Conservation (phyloP, 2,113 vertebrate genomes). For the Gorsachius goisagi region DNA sequence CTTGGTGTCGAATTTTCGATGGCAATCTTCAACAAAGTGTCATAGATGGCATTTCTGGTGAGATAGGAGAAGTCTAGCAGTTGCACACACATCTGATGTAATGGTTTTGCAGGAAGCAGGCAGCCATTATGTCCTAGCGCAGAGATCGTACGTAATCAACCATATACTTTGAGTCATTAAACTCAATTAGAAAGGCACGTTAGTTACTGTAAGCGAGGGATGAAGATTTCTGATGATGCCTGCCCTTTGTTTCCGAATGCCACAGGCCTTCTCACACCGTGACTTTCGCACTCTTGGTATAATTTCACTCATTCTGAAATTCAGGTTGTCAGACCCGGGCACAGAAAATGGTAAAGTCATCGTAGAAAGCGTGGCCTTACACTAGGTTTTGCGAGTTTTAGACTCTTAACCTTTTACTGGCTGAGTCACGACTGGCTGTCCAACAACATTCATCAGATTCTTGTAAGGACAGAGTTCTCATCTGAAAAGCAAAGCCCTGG, state of each 20-base stretch:
- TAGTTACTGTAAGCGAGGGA: background rate
- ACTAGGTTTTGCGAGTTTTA: background rate
- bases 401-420: background rate
- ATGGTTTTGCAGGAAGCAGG: constrained; percentile 63
- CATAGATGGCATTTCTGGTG: constrained; percentile 79
- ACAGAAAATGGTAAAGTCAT: background rate
- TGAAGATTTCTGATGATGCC: background rate
- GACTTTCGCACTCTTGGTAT: background rate
- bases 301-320: background rate
- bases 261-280: background rate
- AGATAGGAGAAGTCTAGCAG: constrained; percentile 87
- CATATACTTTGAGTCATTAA: background rate
- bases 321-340: background rate
- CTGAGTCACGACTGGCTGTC: background rate
- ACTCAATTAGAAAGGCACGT: background rate
- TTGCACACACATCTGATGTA: constrained; percentile 76
- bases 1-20: constrained; percentile 75
- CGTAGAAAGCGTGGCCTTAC: background rate
- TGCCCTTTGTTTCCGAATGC: background rate
- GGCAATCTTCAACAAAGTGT: constrained; percentile 76
- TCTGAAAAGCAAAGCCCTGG: background rate
- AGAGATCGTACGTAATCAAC: background rate
- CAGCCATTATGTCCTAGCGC: constrained; percentile 86
- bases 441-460: background rate
- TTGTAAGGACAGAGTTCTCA: background rate